Evolutionary conservation across 2,797 vertebrate genomes (phyloP).

Genomic region (Acrossocheilus wenchowensis): DNA sequence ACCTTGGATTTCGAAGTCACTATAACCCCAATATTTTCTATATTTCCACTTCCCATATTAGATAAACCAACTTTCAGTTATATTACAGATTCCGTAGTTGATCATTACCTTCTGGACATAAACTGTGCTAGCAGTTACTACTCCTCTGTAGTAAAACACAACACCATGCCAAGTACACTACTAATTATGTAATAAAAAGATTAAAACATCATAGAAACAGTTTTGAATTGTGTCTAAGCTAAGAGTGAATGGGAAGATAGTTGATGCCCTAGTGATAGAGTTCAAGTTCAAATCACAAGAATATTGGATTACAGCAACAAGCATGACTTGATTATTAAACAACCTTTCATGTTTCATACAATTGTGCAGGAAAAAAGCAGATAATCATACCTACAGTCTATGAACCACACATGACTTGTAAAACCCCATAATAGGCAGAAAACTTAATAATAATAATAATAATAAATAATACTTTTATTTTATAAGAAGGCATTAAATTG

Average conservation of each 20-base stretch:
- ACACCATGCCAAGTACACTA: neutral
- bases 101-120: slow-evolving; percentile 13
- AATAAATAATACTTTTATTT: neutral
- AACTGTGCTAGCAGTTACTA: neutral
- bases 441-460: neutral
- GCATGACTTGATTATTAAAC: slow-evolving; percentile 7
- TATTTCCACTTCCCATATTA: neutral
- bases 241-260: neutral
- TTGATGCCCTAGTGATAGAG: neutral
- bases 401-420: neutral
- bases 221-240: neutral
- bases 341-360: neutral
- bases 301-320: neutral
- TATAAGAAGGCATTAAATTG: neutral
- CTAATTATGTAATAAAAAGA: slow-evolving; percentile 5
- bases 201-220: neutral
- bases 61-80: neutral
- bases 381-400: neutral
- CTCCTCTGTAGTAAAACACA: neutral
- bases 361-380: neutral
- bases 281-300: neutral
- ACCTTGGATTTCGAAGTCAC: neutral
- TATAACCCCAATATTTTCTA: neutral
- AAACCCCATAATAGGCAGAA: neutral
- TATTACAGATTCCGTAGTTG: slow-evolving; percentile 6